Conservation (phyloP, 2,113 vertebrate species). For the Fregata magnificens region DNA sequence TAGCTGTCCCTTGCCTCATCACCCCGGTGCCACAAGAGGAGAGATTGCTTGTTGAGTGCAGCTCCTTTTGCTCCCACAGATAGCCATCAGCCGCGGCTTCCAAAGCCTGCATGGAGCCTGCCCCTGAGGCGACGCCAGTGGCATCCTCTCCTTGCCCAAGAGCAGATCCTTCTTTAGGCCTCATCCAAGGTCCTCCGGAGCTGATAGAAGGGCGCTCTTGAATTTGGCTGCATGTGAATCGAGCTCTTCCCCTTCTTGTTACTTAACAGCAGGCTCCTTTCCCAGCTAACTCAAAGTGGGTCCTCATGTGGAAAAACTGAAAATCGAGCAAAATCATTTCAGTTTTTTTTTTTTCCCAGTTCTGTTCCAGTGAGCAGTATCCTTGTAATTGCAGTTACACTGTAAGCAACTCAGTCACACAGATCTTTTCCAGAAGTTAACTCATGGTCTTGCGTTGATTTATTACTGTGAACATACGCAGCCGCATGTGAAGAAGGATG, state of each 20-base stretch:
- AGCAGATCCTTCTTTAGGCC: neutral
- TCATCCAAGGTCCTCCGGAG: neutral
- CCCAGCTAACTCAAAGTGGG: neutral
- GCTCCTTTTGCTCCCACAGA: neutral
- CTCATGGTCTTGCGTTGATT: neutral
- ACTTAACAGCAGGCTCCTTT: slow-evolving; percentile 8
- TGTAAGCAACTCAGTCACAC: neutral
- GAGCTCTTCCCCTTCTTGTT: neutral
- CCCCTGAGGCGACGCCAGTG: neutral
- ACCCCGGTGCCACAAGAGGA: neutral
- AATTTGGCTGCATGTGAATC: neutral
- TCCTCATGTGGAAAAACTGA: slow-evolving; percentile 43
- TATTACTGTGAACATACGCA: neutral
- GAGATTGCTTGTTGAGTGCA: neutral
- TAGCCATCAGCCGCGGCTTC: neutral
- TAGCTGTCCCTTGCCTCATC: neutral
- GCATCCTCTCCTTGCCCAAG: neutral
- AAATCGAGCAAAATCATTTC: slow-evolving; percentile 13
- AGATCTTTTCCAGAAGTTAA: neutral
- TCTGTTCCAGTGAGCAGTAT: neutral
- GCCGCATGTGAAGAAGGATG: neutral
- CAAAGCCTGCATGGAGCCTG: neutral
- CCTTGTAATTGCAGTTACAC: neutral
- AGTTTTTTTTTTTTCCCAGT: neutral
- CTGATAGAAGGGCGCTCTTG: neutral